These are phyloP conservation scores for Synanthedon formicaeformis DNA, from an alignment of 2,888 invertebrate species.

Conservation along the genomic window DNA sequence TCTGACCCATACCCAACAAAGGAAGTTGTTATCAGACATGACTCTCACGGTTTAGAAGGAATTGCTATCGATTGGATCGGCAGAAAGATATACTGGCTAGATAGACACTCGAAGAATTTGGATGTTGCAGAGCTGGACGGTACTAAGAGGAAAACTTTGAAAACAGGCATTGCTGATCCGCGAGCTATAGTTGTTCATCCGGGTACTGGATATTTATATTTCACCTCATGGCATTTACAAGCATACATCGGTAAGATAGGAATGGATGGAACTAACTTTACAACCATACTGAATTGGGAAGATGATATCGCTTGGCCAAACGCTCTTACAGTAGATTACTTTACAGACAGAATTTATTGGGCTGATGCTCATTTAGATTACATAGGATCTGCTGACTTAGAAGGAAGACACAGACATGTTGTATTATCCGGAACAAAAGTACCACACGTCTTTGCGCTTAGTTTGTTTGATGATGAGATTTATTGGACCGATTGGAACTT, in stretches of 20 bases:
- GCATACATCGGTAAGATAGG: constrained; percentile 97
- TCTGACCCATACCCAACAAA: constrained; percentile 72
- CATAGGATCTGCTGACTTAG: constrained; percentile 93
- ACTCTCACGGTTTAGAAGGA: constrained; percentile 97
- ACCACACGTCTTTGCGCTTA: constrained; percentile 95
- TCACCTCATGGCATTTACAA: constrained; percentile 95
- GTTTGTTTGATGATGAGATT: constrained; percentile 91
- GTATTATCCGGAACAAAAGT: constrained; percentile 84
- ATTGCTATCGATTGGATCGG: constrained; percentile 97
- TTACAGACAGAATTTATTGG: constrained; percentile 95
- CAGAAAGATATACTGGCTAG: constrained; percentile 96
- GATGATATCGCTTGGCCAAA: constrained; percentile 99
- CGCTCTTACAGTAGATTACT: constrained; percentile 95
- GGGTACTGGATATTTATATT: constrained; percentile 92
- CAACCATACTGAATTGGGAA: constrained; percentile 89
- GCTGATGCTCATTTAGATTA: constrained; percentile 99
- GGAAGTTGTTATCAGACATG: constrained; percentile 90
- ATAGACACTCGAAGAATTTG: constrained; percentile 92
- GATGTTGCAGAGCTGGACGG: constrained; percentile 96
- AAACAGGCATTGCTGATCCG: constrained; percentile 91
- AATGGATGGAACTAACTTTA: constrained; percentile 95
- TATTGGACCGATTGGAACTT: constrained; percentile 99
- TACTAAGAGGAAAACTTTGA: constrained; percentile 87
- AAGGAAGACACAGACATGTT: constrained; percentile 88
- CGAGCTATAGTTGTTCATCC: constrained; percentile 96